Evolutionary conservation across 2,888 invertebrate species (phyloP), one percentile per base, ranked within the genome.

Genomic region (Drosophila paracracens): DNA sequence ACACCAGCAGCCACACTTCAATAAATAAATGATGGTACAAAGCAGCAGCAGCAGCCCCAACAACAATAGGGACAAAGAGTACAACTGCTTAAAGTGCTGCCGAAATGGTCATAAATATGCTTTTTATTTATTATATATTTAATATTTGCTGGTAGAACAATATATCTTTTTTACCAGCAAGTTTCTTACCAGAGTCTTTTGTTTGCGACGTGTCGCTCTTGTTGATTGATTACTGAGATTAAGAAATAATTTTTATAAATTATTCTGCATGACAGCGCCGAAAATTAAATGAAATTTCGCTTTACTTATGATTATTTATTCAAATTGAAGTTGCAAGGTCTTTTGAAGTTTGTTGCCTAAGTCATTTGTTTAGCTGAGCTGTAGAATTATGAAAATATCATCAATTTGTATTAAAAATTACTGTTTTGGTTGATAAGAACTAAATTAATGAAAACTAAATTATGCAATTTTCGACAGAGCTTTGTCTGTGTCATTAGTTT

Each of bases 21-120:
- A 83, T 82, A 87, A 88, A 85, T 75, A 87, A 87, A 81, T 87
- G 80, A 77, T 85, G 87, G 84, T 74, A 73, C 67, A 75, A 67
- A 57, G 27, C 75, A 48, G 38, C 66, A 77, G 29, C 40, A 69
- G 29, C 63, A 74, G 56, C 52, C 65, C 43, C 53, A 76, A 58
- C 54, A 71, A 25, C 48, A 63, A 35, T 50, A 62, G 50, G 33
- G 48, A 65, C 59, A 67, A 56, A 40, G 66, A 40, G 33, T 33
- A 51, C 59, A 70, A 76, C 60, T 56, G 73, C 48, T 50, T 65
- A 61, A 57, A 69, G 72, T 68, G 69, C 64, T 67, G 70, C 57
- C 43, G 56, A 76, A 73, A 48, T 61, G 72, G 29, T 51, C 69
- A 73, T 83, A 77, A 79, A 83, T 76, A 76, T 76, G 58, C 65